A percentile compares a stretch with the other conserved stretches of the same genome.
phyloP scores from a whole-genome alignment of 2,797 vertebrate genomes.

The Siniperca scherzeri region DNA sequence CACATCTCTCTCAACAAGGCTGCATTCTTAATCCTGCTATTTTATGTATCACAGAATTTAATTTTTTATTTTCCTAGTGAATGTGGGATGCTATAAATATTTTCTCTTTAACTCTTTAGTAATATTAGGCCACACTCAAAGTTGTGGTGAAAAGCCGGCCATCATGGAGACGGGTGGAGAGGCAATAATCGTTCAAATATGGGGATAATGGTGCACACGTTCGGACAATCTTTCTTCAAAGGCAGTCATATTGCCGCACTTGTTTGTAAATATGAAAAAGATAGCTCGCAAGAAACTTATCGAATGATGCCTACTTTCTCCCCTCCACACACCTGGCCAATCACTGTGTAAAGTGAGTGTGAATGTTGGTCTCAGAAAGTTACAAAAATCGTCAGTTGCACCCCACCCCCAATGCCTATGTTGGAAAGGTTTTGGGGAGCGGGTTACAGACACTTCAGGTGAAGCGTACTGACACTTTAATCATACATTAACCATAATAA shows the following conservation, averaged over 20 bases:
- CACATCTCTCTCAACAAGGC: conserved; percentile 33
- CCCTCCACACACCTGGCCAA: background rate
- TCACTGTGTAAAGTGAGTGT: background rate
- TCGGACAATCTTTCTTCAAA: background rate
- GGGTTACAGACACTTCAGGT: too few relatives aligned
- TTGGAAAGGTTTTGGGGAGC: too few relatives aligned
- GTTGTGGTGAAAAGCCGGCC: background rate
- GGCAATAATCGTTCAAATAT: background rate
- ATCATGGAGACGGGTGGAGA: background rate
- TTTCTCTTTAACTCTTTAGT: conserved; percentile 7
- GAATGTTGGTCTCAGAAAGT: background rate
- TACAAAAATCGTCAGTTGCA: background rate
- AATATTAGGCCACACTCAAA: background rate
- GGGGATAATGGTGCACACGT: background rate
- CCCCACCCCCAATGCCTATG: too few relatives aligned
- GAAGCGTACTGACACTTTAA: background rate
- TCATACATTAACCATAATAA: background rate
- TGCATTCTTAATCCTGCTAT: conserved; percentile 45
- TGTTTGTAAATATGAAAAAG: background rate
- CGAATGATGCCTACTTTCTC: background rate
- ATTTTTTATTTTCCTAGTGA: background rate
- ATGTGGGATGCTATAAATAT: conserved; percentile 11
- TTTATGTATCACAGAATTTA: conserved; percentile 28
- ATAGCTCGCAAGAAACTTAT: background rate
- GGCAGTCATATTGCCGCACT: background rate